phyloP scores from a whole-genome alignment of 2,113 vertebrate genomes.

The Alligator mississippiensis region DNA sequence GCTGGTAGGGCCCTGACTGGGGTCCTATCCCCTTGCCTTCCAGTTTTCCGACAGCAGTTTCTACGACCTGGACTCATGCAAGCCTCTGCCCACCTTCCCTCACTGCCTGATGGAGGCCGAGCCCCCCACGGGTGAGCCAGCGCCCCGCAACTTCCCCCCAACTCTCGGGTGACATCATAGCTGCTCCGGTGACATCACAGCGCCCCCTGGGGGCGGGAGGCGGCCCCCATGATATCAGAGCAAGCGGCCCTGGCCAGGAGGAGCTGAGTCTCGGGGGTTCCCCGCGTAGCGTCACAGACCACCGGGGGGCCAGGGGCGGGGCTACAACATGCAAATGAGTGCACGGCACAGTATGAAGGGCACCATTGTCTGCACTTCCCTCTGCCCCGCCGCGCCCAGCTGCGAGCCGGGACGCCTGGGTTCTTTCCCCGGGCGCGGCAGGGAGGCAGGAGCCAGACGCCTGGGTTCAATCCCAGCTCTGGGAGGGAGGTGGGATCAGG shows the following conservation, averaged over 20 bases:
- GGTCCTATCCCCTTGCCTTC: neutral
- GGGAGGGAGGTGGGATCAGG: no score
- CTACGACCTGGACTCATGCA: conserved; percentile 63
- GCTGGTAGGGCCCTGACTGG: neutral
- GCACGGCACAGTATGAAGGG: neutral
- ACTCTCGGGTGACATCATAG: no score
- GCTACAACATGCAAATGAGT: neutral
- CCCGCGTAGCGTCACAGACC: neutral
- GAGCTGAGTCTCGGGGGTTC: neutral
- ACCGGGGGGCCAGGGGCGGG: neutral
- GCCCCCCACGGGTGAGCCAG: neutral
- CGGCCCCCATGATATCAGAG: no score
- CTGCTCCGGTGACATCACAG: neutral
- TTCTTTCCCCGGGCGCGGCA: no score
- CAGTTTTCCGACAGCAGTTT: conserved; percentile 67
- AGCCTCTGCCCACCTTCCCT: neutral
- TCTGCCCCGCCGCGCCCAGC: neutral
- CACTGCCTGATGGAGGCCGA: neutral
- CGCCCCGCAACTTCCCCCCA: neutral
- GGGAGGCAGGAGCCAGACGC: neutral
- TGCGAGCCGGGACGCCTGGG: neutral
- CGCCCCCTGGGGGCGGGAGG: neutral
- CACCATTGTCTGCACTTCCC: neutral
- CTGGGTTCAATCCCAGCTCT: neutral
- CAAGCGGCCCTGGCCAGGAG: no score